Base-by-base conservation (phyloP, 2,113 vertebrate genomes). In the Atrichornis clamosus region DNA sequence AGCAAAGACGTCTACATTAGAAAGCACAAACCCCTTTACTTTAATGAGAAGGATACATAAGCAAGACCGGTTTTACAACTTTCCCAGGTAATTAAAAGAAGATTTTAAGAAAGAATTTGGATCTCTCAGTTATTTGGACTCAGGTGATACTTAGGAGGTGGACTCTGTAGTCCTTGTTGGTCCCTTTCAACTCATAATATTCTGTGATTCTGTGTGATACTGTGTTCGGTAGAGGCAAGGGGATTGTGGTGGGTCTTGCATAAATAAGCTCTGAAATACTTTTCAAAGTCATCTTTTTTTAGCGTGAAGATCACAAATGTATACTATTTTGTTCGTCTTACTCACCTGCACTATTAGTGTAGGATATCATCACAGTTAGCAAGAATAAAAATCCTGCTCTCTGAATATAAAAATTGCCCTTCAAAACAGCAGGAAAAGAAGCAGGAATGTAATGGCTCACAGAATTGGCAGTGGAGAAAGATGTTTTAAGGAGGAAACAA, bases 161-260 rank as follows among this genome's bases (percentile, higher is more conserved):
- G 30, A 39, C 13, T 68, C 23, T 13, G 0, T 53, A 24, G n/a
- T 67, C 19, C 9, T 46, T n/a, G 11, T 68, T 39, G n/a, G 3
- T 75, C 44, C 20, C 27, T 89, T 53, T 33, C 37, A 60, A 24
- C n/a, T 82, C 39, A n/a, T 15, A 67, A 52, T 55, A 22, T 60
- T 75, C 46, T 67, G 28, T 81, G 13, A 39, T 81, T 74, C 52
- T 60, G 9, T 60, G 13, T 53, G 46, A 12, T 68, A 11, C 44
- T 47, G 10, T 82, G 26, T 35, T 89, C 27, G 17, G 23, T 49
- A 68, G 28, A 42, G 42, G 35, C 41, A 78, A 60, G 7, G 44
- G 16, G 23, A 11, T 55, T 9, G 30, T 0, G 0, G 22, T 87
- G 35, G 33, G 1, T 16, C 11, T 63, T 23, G 4, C 55, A 39